These are phyloP conservation scores for Sisor rabdophorus DNA, from an alignment of 2,113 vertebrate species.

Conservation along the genomic window DNA sequence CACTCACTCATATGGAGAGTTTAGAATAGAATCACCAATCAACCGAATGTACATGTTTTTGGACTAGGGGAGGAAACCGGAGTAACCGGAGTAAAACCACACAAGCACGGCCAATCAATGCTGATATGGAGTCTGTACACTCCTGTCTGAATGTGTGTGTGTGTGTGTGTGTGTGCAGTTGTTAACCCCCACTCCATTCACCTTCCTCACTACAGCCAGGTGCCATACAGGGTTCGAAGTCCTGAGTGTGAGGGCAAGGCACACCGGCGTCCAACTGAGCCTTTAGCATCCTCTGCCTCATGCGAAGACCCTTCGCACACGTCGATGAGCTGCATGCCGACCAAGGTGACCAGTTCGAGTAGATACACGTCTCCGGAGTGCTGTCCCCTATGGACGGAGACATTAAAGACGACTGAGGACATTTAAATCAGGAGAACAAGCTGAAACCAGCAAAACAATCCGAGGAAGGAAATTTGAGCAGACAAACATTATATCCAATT, in stretches of 20 bases:
- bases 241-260: slow-evolving; percentile 90
- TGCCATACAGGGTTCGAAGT: slow-evolving; percentile 94
- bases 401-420: not conserved
- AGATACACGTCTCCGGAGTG: slow-evolving; percentile 94
- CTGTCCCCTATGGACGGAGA: slow-evolving; percentile 72
- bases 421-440: not conserved
- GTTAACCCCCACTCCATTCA: slow-evolving; percentile 56
- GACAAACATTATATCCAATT: too few species aligned
- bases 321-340: slow-evolving; percentile 92
- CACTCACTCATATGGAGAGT: not conserved
- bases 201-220: slow-evolving; percentile 89
- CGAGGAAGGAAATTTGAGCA: too few species aligned
- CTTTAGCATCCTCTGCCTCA: slow-evolving; percentile 96
- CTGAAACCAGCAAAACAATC: too few species aligned
- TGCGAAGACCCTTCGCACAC: slow-evolving; percentile 90
- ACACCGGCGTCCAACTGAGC: slow-evolving; percentile 88
- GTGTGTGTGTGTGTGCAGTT: not conserved
- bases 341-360: slow-evolving; percentile 96
- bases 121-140: too few species aligned
- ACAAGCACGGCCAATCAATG: too few species aligned
- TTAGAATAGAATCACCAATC: too few species aligned
- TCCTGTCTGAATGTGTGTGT: not conserved
- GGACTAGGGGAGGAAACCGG: too few species aligned
- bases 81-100: too few species aligned
- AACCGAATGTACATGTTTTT: too few species aligned